Evolutionary conservation across 2,113 vertebrate species (phyloP), one percentile per base, ranked within the genome.

Genomic region (Gymnorhina tibicen): DNA sequence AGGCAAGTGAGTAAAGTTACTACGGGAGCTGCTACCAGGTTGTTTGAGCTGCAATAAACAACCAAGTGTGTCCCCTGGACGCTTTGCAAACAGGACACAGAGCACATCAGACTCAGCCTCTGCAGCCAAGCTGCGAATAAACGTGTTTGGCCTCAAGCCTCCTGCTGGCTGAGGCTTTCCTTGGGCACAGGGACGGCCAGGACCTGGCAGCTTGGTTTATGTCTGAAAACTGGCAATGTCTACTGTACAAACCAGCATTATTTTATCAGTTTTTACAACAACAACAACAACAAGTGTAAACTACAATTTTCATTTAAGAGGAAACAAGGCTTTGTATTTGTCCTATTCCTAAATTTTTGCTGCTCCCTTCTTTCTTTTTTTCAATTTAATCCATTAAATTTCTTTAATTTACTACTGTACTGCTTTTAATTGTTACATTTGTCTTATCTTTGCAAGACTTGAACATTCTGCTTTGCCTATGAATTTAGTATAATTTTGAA

Each of bases 81-180:
- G 7, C 0, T 3, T 0, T 53, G 50, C 55, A 64, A 75, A 63
- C 6, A 19, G 41, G 70, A 70, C 3, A 2, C 22, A 6, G 0
- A 2, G 73, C 44, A 49, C 1, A 0, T 2, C 16, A 83, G 70
- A 20, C 49, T 72, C 5, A 0, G 52, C 21, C 44, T 82, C 41
- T 13, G 37, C 20, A 58, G 58, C 37, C 6, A 11, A 58, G n/a
- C 6, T 21, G 50, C 13, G n/a, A 82, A n/a, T 24, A 10, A 18
- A 14, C 0, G 0, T 11, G 32, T 49, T 70, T 62, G 2, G 7
- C 35, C n/a, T 62, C 78, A 6, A 16, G 33, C 52, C 39, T 67
- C 17, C 44, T 47, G n/a, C 30, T 62, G 78, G 28, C 39, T 47
- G 83, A 80, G 6, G n/a, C 28, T 66, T 84, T 77, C 20, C 82